phyloP scores from a whole-genome alignment of 2,113 vertebrate genomes.

The Daubentonia madagascariensis region DNA sequence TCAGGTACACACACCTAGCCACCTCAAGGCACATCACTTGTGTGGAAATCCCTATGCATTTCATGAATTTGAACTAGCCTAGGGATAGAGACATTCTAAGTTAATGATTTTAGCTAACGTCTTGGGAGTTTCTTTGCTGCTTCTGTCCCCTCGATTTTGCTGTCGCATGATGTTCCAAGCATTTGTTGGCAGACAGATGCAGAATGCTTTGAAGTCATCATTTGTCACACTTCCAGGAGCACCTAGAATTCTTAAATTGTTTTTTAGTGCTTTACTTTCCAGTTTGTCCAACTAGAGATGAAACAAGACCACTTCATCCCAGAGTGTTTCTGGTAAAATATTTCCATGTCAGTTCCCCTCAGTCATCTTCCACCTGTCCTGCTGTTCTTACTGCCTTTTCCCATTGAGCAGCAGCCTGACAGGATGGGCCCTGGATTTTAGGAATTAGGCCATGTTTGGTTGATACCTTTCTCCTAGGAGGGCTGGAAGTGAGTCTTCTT shows the following conservation, averaged over 20 bases:
- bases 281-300: background rate
- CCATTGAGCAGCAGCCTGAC: background rate
- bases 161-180: background rate
- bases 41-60: background rate
- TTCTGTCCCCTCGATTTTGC: background rate
- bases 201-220: background rate
- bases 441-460: fast-evolving
- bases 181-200: background rate
- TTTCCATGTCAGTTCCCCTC: background rate
- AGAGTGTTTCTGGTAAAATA: background rate
- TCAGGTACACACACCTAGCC: background rate
- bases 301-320: background rate
- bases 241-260: background rate
- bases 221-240: conserved; percentile 5
- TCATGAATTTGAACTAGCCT: background rate
- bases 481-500: background rate
- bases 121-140: background rate
- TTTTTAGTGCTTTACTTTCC: background rate
- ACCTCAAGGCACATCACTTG: background rate
- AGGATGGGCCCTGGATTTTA: background rate
- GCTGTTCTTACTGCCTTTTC: background rate
- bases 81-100: background rate
- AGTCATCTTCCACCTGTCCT: background rate
- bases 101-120: background rate
- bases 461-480: background rate